Evolutionary conservation across 35 echinoderm and acorn worm species (phyloP), one percentile per base, ranked within the genome.

Genomic region (Anneissia japonica): DNA sequence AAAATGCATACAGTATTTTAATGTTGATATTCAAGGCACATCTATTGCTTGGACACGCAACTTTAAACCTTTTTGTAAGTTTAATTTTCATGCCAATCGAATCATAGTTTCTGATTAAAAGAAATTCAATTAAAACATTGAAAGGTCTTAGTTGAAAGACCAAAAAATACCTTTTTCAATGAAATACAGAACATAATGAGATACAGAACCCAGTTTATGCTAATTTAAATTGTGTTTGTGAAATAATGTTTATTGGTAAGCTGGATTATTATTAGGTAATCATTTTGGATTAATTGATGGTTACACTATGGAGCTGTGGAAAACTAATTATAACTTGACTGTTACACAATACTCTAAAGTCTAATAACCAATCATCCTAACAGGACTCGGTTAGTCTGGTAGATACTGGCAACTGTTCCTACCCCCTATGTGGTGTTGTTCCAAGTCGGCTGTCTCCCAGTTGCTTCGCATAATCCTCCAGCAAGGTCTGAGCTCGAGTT

Each of bases 401-500:
- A 19, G 9, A 23, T n/a, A 64, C 51, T 64, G 21, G 51, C 51
- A 64, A 64, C 51, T 64, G 51, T 64, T 64, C 51, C 5, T 9
- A 64, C 51, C 51, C 51, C 51, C 51, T 64, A 64, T 64, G 51
- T 64, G 19, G 51, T 64, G 51, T 64, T 64, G 51, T 64, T 64
- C 51, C 5, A 64, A 64, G 21, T 64, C 51, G 21, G 5, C 19
- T 23, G 26, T 64, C 19, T 9, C 51, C 19, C 51, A 64, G 51
- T 64, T 64, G 51, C 51, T 64, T 64, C 2, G 51, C 51, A 64
- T 64, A 64, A 23, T 64, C 51, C 51, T 9, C 51, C 51, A 64
- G 51, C 51, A 64, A 64, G 51, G 51, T 64, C 51, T 64, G 51
- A 64, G 51, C 51, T 64, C 51, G 51, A 64, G 51, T 64, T 64